Conservation (phyloP, 2,888 invertebrate species). For the Rhamnusium bicolor region DNA sequence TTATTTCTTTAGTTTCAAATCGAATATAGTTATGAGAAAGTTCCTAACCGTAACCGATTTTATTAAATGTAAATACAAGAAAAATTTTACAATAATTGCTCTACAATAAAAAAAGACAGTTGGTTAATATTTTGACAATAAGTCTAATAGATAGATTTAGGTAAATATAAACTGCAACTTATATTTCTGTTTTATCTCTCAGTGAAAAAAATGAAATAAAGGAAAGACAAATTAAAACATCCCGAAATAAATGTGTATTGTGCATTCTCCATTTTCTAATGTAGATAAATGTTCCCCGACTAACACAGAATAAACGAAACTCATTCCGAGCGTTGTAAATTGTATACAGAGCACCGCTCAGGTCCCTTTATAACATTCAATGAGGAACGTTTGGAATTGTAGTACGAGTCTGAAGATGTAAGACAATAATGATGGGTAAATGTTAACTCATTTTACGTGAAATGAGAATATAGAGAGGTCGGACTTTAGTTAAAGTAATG, state of each 20-base stretch:
- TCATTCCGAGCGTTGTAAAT: conserved; percentile 10
- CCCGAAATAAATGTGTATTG: conserved; percentile 1
- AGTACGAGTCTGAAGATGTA: conserved; percentile 7
- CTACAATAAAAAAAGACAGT: no score
- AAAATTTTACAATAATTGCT: no score
- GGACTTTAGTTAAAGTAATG: conserved; percentile 29
- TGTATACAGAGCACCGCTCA: conserved; percentile 13
- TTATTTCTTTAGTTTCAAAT: no score
- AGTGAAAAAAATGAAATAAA: not conserved
- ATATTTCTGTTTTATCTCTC: not conserved
- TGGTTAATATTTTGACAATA: not conserved
- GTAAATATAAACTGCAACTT: not conserved
- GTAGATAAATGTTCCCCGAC: not conserved
- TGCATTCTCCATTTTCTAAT: conserved; percentile 1
- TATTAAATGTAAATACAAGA: no score
- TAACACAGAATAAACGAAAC: conserved; percentile 24
- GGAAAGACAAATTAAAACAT: conserved; percentile 12
- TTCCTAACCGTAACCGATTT: no score
- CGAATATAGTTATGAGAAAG: no score
- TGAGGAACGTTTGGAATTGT: conserved; percentile 10
- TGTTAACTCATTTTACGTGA: conserved; percentile 18
- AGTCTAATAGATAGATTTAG: not conserved
- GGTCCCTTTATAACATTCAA: conserved; percentile 14
- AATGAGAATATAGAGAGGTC: conserved; percentile 30
- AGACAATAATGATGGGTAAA: conserved; percentile 33